Evolutionary conservation across 2,113 vertebrate species (phyloP).

Genomic region (Odontesthes bonariensis): DNA sequence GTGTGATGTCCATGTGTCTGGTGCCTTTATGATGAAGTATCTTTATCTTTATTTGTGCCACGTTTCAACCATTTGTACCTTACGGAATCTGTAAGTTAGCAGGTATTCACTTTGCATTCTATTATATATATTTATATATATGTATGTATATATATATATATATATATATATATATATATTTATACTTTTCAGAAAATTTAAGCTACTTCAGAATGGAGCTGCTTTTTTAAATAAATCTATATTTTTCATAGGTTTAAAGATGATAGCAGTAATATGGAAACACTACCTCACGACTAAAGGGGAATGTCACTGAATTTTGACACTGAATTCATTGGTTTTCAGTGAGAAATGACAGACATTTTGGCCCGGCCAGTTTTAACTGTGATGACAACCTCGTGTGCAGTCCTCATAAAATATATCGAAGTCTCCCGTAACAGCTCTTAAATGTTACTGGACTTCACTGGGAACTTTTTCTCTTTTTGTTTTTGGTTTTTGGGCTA

Average conservation of each 20-base stretch:
- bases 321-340: conserved; percentile 6
- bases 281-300: conserved; percentile 28
- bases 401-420: conserved; percentile 1
- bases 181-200: background rate
- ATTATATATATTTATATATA: background rate
- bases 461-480: background rate
- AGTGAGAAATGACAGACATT: background rate
- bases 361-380: conserved; percentile 19
- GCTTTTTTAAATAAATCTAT: background rate
- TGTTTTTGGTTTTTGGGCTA: too few relatives aligned
- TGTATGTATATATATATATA: background rate
- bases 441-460: background rate
- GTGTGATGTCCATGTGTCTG: conserved; percentile 71
- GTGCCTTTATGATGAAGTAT: conserved; percentile 40
- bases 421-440: background rate
- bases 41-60: conserved; percentile 35
- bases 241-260: conserved; percentile 3
- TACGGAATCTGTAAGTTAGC: conserved; percentile 29
- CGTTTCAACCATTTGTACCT: conserved; percentile 45
- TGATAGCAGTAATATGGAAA: background rate
- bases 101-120: conserved; percentile 29
- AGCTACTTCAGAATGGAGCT: background rate
- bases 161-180: background rate
- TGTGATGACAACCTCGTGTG: conserved; percentile 58
- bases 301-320: conserved; percentile 49